Evolutionary conservation across 2,797 vertebrate genomes (phyloP).

Genomic region (Eulemur rubriventer): DNA sequence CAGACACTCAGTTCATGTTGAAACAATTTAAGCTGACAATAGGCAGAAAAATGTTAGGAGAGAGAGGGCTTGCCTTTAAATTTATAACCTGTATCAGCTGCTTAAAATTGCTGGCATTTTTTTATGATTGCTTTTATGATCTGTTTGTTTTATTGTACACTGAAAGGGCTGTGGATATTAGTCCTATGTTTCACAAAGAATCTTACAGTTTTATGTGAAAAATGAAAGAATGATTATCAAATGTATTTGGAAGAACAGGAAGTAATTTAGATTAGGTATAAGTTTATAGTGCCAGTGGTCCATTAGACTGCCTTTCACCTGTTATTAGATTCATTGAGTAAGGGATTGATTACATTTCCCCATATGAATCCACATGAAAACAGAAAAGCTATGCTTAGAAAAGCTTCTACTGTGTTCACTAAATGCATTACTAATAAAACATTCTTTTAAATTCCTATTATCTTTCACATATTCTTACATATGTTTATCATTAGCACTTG

Average conservation of each 20-base stretch:
- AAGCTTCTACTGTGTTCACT: slow-evolving; percentile 7
- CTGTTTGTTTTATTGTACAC: slow-evolving; percentile 79
- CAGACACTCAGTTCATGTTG: slow-evolving; percentile 56
- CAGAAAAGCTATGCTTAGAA: slow-evolving; percentile 58
- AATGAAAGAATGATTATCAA: slow-evolving; percentile 80
- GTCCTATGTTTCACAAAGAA: slow-evolving; percentile 75
- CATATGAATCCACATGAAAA: slow-evolving; percentile 65
- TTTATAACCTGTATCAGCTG: slow-evolving; percentile 69
- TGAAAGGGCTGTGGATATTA: slow-evolving; percentile 67
- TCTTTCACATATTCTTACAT: slow-evolving; percentile 38
- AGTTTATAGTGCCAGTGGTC: slow-evolving; percentile 65
- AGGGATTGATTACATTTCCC: slow-evolving; percentile 67
- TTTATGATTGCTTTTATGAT: slow-evolving; percentile 82
- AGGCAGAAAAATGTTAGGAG: slow-evolving; percentile 16
- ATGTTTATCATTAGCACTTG: slow-evolving; percentile 71
- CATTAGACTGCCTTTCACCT: slow-evolving; percentile 80
- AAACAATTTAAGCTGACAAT: background rate
- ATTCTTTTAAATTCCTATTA: slow-evolving; percentile 21
- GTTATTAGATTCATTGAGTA: slow-evolving; percentile 73
- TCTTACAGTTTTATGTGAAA: slow-evolving; percentile 79
- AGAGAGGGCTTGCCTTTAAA: slow-evolving; percentile 65
- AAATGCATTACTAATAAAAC: slow-evolving; percentile 66
- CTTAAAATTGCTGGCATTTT: slow-evolving; percentile 80
- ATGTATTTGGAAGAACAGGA: slow-evolving; percentile 73
- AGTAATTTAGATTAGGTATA: slow-evolving; percentile 69